Evolutionary conservation across 2,888 invertebrate species (phyloP), one percentile per base, ranked within the genome.

Genomic region (Plebejus argus): DNA sequence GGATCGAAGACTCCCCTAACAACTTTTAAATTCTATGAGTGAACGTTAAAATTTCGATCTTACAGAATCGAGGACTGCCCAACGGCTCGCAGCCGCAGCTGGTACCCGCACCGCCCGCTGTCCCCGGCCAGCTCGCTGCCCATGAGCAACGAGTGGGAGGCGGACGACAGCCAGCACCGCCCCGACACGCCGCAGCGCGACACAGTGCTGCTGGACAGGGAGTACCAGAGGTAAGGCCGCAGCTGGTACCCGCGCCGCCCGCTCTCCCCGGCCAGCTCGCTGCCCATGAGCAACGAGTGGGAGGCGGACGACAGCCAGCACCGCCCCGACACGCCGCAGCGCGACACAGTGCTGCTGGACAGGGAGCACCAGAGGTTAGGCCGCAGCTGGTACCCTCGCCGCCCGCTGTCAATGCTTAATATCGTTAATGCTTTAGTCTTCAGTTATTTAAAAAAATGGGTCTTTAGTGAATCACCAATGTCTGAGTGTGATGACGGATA

Each of bases 191-290:
- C 88, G 3, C 84, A 83, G 76, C 82, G 83, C 7, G 88, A 89
- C 18, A 89, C 88, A 76, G 81, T 89, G 28, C 84, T 86, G 70
- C 86, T 93, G 8, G 89, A 93, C 78, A 84, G 86, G 78, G 92
- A 93, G 83, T 93, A 93, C 81, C 90, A 91, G 84, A 89, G 89
- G 91, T 93, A 66, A 35, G 70, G 83, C 8, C 88, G 91, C 0
- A 81, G 82, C 35, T 94, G 94, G 94, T 94, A 94, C 82, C 90
- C 91, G 0, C 85, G 83, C 0, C 78, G 82, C 1, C 79, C 81
- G 1, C 82, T 85, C 18, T 86, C 86, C 77, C 79, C 88, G 5
- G 72, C 80, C 15, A 81, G 79, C 33, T 78, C 86, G 0, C 79
- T 87, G 45, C 83, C 84, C 0, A 82, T 86, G 0, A 81, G 85